Percentiles rank a stretch among this genome's conserved stretches.
phyloP scores from a whole-genome alignment of 1,140 invertebrate species.

The Drosophila lini region DNA sequence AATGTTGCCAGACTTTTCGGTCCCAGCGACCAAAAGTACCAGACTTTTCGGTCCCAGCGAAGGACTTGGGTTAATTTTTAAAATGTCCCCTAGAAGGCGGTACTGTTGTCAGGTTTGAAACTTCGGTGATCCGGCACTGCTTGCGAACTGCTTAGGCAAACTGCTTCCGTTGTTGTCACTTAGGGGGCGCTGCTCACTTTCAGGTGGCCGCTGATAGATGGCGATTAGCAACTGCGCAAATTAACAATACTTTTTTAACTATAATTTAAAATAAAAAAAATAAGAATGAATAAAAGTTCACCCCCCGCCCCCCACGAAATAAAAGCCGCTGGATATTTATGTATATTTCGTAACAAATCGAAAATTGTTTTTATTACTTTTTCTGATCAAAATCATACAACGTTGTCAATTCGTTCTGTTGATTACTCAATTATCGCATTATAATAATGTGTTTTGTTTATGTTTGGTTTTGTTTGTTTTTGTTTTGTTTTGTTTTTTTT shows the following conservation, averaged over 20 bases:
- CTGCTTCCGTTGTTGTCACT: no score
- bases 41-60: no score
- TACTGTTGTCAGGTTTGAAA: no score
- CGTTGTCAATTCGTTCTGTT: constrained; percentile 83
- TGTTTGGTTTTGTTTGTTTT: constrained; percentile 50
- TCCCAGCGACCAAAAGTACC: no score
- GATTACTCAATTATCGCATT: constrained; percentile 75
- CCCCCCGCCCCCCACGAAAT: neutral
- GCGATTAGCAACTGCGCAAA: neutral
- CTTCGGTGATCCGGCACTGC: no score
- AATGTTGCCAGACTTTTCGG: no score
- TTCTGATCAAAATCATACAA: constrained; percentile 84
- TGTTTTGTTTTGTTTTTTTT: constrained; percentile 46
- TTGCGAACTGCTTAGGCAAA: no score
- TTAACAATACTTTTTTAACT: no score
- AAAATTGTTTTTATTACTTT: constrained; percentile 84
- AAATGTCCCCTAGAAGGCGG: no score
- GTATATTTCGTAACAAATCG: constrained; percentile 84
- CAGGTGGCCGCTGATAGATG: neutral
- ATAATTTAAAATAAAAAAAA: neutral
- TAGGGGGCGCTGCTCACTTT: no score
- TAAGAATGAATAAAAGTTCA: neutral
- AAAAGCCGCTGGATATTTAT: constrained; percentile 58
- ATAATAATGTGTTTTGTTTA: constrained; percentile 67
- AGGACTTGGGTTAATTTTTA: no score